Conservation (phyloP, 2,888 invertebrate genomes). For the Harpagoxenus sublaevis region DNA sequence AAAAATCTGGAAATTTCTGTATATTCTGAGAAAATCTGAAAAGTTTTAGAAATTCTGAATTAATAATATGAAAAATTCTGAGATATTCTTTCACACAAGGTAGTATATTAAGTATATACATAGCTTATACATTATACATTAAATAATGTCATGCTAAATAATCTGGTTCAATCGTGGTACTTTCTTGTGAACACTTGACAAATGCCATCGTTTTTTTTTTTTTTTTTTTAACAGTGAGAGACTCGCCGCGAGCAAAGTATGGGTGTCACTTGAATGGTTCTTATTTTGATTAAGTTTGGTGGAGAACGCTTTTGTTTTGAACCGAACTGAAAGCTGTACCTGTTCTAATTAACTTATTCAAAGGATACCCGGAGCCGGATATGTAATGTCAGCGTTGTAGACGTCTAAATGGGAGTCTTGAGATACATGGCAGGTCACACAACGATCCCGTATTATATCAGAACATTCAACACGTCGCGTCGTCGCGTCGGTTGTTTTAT, state of each 20-base stretch:
- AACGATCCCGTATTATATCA: constrained; percentile 62
- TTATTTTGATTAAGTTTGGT: constrained; percentile 85
- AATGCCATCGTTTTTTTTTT: constrained; percentile 7
- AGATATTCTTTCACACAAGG: too few relatives aligned
- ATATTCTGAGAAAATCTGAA: too few relatives aligned
- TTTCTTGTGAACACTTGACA: constrained; percentile 42
- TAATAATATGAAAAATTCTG: too few relatives aligned
- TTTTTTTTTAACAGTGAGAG: constrained; percentile 52
- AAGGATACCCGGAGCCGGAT: constrained; percentile 80
- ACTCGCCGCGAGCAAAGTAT: constrained; percentile 56
- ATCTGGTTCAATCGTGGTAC: not conserved
- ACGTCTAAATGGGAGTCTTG: constrained; percentile 78
- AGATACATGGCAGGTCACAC: constrained; percentile 74
- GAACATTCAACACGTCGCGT: constrained; percentile 39
- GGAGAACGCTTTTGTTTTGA: constrained; percentile 82
- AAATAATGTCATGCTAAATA: not conserved
- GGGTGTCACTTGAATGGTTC: constrained; percentile 80
- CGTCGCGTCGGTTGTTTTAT: constrained; percentile 50
- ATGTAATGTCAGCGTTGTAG: constrained; percentile 80
- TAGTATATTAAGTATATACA: not conserved
- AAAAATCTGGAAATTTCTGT: too few relatives aligned
- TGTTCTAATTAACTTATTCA: constrained; percentile 86
- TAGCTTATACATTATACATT: not conserved
- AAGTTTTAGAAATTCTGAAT: too few relatives aligned
- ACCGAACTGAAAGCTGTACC: constrained; percentile 81